Conservation (phyloP, 2,888 invertebrate genomes). For the Nomada ferruginata region DNA sequence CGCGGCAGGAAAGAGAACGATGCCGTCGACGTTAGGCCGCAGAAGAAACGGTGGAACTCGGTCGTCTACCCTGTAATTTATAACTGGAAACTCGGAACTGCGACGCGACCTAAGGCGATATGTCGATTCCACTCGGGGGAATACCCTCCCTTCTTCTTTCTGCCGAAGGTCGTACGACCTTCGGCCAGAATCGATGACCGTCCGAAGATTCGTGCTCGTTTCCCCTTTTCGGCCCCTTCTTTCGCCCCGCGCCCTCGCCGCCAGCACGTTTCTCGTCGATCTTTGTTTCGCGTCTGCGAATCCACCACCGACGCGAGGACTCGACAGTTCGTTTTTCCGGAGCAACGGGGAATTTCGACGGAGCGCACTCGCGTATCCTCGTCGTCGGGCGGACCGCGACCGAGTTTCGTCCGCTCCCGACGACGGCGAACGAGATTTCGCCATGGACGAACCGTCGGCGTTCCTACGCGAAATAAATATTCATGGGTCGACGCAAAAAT, state of each 20-base stretch:
- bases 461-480: slow-evolving; percentile 56
- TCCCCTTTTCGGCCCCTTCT: not conserved
- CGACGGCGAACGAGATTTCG: not conserved
- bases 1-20: slow-evolving; percentile 13
- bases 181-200: slow-evolving; percentile 70
- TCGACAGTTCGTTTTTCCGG: not conserved
- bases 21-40: slow-evolving; percentile 34
- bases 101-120: slow-evolving; percentile 75
- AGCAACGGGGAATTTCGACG: not conserved
- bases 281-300: not conserved
- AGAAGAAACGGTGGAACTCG: slow-evolving; percentile 70
- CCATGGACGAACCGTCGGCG: slow-evolving; percentile 4
- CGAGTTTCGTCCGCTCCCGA: slow-evolving; percentile 3
- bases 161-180: slow-evolving; percentile 72
- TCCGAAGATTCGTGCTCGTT: slow-evolving; percentile 30
- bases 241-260: too few relatives aligned
- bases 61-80: slow-evolving; percentile 76
- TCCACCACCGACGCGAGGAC: too few relatives aligned
- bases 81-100: slow-evolving; percentile 76
- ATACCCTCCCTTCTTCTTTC: slow-evolving; percentile 48
- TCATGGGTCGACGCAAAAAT: slow-evolving; percentile 23
- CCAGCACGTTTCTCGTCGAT: too few relatives aligned
- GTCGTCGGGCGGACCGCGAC: not conserved
- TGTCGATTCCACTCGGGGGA: slow-evolving; percentile 73
- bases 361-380: not conserved